Base-by-base conservation (phyloP, 2,797 vertebrate genomes). In the Lithobates pipiens region DNA sequence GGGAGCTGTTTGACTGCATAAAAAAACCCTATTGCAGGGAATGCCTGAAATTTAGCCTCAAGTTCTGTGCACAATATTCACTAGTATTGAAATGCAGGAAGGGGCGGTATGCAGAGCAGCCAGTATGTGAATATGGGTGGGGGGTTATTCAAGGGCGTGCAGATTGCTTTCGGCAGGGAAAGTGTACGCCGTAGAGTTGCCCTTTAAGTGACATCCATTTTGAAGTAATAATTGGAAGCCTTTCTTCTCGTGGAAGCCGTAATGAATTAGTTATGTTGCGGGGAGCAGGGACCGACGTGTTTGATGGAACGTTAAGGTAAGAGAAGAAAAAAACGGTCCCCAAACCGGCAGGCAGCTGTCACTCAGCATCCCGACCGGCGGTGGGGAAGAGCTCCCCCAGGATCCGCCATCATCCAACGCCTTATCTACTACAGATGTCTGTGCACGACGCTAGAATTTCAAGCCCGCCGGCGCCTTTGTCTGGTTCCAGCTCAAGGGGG, bases 211-310 rank as follows among this genome's bases (percentile, higher is more conserved):
- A 46, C 44, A 46, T 46, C 15, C 44, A 46, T 46, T 46, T 46
- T 46, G 44, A 9, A 46, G 44, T 2, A 11, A 16, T 46, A 13
- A 3, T 46, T 16, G 39, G 39, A 9, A 10, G 39, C 39, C 9
- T 39, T 46, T 4, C 10, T 46, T 46, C n/a, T 71, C 36, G 7
- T n/a, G 76, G 67, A 46, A 29, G 54, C 42, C 11, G 21, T 29
- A 4, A 85, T 86, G 84, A 81, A 86, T 86, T 86, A 81, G 78
- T 86, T 32, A 86, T 86, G 73, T 11, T 25, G 3, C 23, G 78
- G 46, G 73, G 85, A 65, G 73, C 73, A 65, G 79, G 71, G 85
- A 81, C 34, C 63, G 6, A 15, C 16, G 10, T 25, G 72, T 81
- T 70, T 81, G 65, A 85, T 81, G 63, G 29, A 81, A 86, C 85